Conservation (phyloP, 2,797 vertebrate species). For the Acestrorhynchus altus region DNA sequence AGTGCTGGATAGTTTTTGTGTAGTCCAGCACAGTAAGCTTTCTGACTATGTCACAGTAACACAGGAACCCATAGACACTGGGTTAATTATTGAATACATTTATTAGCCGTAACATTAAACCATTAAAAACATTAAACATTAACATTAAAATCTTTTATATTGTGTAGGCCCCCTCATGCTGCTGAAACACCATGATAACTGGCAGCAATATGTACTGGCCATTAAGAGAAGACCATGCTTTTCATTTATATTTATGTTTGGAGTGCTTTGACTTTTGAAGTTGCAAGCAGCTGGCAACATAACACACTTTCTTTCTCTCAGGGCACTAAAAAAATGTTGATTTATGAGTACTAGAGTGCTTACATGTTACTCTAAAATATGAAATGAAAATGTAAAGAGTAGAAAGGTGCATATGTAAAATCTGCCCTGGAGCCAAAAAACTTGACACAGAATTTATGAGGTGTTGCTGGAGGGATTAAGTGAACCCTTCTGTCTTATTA, state of each 20-base stretch:
- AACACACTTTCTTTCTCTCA: neutral
- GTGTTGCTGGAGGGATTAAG: slow-evolving; percentile 64
- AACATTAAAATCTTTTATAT: too few species aligned
- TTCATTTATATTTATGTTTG: neutral
- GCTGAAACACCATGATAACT: too few species aligned
- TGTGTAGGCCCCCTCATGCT: too few species aligned
- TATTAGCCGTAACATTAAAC: too few species aligned
- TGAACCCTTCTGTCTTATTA: slow-evolving; percentile 55
- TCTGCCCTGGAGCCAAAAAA: slow-evolving; percentile 26
- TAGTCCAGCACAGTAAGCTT: too few species aligned
- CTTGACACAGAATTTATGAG: slow-evolving; percentile 59
- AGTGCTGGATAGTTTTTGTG: too few species aligned
- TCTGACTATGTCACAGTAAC: too few species aligned
- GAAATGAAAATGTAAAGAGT: slow-evolving; percentile 39
- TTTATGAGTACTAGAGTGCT: slow-evolving; percentile 3
- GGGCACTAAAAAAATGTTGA: slow-evolving; percentile 1
- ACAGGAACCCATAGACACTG: too few species aligned
- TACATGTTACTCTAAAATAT: slow-evolving; percentile 30
- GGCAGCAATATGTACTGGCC: too few species aligned
- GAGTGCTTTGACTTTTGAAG: neutral
- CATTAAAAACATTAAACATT: too few species aligned
- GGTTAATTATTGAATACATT: too few species aligned
- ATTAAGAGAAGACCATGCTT: neutral
- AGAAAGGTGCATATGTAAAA: slow-evolving; percentile 28
- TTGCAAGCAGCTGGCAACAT: neutral